A percentile compares a stretch with the other conserved stretches of the same genome.
Conservation (phyloP, 1,140 invertebrate genomes). For the Papilio machaon region DNA sequence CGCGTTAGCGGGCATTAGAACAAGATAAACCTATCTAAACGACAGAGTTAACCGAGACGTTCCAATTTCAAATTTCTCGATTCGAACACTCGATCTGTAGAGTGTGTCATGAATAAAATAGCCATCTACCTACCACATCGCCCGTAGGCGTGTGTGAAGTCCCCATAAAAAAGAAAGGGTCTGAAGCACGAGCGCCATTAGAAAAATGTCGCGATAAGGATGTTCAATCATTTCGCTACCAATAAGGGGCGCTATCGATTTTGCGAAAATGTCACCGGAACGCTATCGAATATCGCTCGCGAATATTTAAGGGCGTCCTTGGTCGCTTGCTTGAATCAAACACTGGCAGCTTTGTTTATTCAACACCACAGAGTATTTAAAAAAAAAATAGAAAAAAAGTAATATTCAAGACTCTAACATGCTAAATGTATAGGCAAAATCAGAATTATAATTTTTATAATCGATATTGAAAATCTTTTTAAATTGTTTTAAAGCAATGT, state of each 20-base stretch:
- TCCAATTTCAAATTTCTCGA: conserved; percentile 40
- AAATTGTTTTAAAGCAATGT: no score
- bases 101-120: conserved; percentile 39
- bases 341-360: conserved; percentile 35
- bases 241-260: conserved; percentile 81
- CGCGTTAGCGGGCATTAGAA: conserved; percentile 30
- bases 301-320: conserved; percentile 45
- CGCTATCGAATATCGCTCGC: conserved; percentile 62
- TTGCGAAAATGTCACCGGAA: conserved; percentile 67
- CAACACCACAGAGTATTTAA: neutral
- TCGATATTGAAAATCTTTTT: no score
- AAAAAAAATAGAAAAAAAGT: neutral
- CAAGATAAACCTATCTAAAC: conserved; percentile 36
- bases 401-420: neutral
- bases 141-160: conserved; percentile 50
- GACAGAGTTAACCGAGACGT: conserved; percentile 31
- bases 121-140: conserved; percentile 37
- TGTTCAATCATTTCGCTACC: conserved; percentile 81
- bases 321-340: conserved; percentile 14
- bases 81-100: conserved; percentile 33
- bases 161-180: conserved; percentile 74
- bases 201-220: conserved; percentile 81
- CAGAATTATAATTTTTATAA: no score
- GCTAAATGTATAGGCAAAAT: no score
- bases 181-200: conserved; percentile 77